Base-by-base conservation (phyloP, 2,797 vertebrate species). In the Acridotheres tristis region DNA sequence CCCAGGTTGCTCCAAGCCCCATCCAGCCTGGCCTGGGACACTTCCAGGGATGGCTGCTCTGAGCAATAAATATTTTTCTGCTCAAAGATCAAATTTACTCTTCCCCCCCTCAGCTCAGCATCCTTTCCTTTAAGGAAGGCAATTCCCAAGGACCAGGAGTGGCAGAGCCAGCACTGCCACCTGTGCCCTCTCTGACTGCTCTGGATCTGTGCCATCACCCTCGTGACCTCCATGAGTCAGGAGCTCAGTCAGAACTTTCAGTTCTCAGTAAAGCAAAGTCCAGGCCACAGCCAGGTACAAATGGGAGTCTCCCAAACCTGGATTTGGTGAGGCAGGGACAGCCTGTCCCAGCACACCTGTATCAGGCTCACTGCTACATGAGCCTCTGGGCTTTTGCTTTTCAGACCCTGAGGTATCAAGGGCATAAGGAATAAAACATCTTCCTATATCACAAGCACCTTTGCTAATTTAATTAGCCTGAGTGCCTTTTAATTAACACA, bases 311-410 rank as follows among this genome's bases (percentile, higher is more conserved):
- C 84, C 71, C 11, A 27, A 9, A 4, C 8, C 19, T n/a, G 8
- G 6, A 12, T 9, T 2, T 32, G 55, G 51, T 58, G 55, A 21
- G 43, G 26, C 9, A 54, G 1, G 29, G 32, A 36, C 53, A 45
- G 45, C 7, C 7, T n/a, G 36, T 36, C 65, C 57, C 65, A 57
- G 65, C 26, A 32, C 34, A 53, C 13, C 68, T 42, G n/a, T 1
- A 1, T 8, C 63, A n/a, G 36, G 45, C 38, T 22, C 36, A 27
- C 21, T 20, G 68, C 43, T 29, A n/a, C 1, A 3, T 1, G 1
- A 79, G 36, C 40, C 58, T 81, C 34, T 55, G 68, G 67, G n/a
- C 84, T 83, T 67, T 16, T 40, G 78, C 25, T 30, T 15, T n/a
- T 57, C 43, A 34, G n/a, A 17, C 40, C 57, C 77, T 5, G 0